Evolutionary conservation across 2,797 vertebrate genomes (phyloP).

Genomic region (Acomys russatus): DNA sequence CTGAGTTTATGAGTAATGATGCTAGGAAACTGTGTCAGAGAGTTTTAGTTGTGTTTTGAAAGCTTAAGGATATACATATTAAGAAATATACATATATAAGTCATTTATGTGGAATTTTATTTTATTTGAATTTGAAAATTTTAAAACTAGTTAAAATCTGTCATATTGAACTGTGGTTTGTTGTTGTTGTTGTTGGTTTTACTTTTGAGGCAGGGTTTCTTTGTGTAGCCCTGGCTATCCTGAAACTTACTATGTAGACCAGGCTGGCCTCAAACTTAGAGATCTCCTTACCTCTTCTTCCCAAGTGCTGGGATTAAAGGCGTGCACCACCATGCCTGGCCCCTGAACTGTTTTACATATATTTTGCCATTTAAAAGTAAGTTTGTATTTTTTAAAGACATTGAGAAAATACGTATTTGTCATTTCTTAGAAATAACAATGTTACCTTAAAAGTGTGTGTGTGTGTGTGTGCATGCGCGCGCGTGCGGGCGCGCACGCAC

Average conservation of each 20-base stretch:
- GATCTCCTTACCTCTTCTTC: neutral
- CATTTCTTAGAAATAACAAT: slow-evolving; percentile 32
- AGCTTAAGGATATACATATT: neutral
- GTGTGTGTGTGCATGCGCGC: neutral
- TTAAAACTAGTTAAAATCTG: slow-evolving; percentile 44
- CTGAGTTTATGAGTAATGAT: slow-evolving; percentile 74
- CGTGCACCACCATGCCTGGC: neutral
- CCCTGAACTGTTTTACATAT: slow-evolving; percentile 58
- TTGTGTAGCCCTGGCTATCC: neutral
- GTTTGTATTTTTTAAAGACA: slow-evolving; percentile 63
- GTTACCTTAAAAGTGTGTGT: neutral
- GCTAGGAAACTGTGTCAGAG: slow-evolving; percentile 27
- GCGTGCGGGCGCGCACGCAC: neutral
- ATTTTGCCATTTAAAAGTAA: slow-evolving; percentile 66
- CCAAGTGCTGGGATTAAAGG: neutral
- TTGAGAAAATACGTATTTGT: slow-evolving; percentile 48
- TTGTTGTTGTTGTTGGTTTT: neutral
- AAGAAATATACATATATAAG: slow-evolving; percentile 31
- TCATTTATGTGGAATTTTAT: slow-evolving; percentile 64
- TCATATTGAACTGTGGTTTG: slow-evolving; percentile 34
- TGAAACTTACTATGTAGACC: neutral
- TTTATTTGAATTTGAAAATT: slow-evolving; percentile 68
- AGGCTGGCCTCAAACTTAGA: neutral
- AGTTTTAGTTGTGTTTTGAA: slow-evolving; percentile 59
- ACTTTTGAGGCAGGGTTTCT: neutral